phyloP scores from a whole-genome alignment of 37 sponge, comb jelly and placozoan species.

The Chondrosia reniformis region DNA sequence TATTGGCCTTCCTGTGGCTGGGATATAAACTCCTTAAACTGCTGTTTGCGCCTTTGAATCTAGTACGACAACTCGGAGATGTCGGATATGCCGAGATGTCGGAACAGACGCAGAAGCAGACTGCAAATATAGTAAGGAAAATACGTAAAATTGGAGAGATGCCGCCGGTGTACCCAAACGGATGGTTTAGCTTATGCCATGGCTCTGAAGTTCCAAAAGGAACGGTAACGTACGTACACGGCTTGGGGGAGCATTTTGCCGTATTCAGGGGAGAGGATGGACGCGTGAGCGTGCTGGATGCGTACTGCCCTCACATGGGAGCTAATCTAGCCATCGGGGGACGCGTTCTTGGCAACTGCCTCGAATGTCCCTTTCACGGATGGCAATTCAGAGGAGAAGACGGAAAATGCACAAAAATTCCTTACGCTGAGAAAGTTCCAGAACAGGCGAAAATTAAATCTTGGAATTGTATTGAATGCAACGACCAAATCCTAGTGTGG shows the following conservation, averaged over 20 bases:
- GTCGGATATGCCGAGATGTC: constrained; percentile 18
- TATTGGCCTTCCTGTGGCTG: neutral
- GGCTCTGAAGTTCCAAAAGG: constrained; percentile 28
- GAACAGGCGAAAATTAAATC: constrained; percentile 41
- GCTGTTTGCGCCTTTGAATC: neutral
- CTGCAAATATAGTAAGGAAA: constrained; percentile 17
- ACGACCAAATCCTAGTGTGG: constrained; percentile 50
- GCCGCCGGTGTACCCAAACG: constrained; percentile 59
- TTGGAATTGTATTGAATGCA: constrained; percentile 39
- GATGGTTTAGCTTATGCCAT: constrained; percentile 46
- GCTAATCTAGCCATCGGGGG: constrained; percentile 66
- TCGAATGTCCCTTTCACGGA: constrained; percentile 69
- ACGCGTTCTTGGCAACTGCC: constrained; percentile 45
- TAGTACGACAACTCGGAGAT: constrained; percentile 30
- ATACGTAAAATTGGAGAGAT: constrained; percentile 19
- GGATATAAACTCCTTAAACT: neutral
- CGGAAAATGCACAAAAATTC: constrained; percentile 55
- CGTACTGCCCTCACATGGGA: constrained; percentile 71
- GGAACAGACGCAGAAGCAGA: constrained; percentile 9
- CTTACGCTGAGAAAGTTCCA: constrained; percentile 56
- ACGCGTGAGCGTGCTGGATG: constrained; percentile 40
- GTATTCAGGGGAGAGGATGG: constrained; percentile 66
- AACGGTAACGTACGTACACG: constrained; percentile 14
- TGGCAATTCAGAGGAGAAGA: constrained; percentile 54
- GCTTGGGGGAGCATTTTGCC: constrained; percentile 50